Evolutionary conservation across 2,888 invertebrate species (phyloP).

Genomic region (Dexiosoma caninum): DNA sequence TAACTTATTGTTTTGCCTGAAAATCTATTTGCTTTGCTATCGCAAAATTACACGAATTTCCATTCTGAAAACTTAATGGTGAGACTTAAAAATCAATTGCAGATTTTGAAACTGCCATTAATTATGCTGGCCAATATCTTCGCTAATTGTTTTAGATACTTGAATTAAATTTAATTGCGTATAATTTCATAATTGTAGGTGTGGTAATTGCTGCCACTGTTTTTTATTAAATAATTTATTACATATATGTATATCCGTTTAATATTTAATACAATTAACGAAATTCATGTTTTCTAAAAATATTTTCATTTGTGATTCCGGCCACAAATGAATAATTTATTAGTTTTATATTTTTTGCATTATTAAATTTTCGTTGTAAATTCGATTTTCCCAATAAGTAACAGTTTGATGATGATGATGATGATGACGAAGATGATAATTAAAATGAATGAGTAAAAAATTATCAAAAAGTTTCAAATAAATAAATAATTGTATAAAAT

Average conservation of each 20-base stretch:
- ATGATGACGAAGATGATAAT: background rate
- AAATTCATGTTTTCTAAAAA: too few relatives aligned
- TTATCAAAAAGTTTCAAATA: background rate
- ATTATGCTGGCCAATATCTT: background rate
- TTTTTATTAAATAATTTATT: background rate
- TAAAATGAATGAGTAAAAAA: background rate
- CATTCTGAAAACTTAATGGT: too few relatives aligned
- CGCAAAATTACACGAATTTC: too few relatives aligned
- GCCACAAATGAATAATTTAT: too few relatives aligned
- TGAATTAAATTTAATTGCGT: background rate
- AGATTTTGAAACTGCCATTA: background rate
- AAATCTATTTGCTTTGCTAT: too few relatives aligned
- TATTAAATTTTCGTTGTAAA: background rate
- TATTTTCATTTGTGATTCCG: too few relatives aligned
- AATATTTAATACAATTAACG: background rate
- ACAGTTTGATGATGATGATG: background rate
- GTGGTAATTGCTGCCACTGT: background rate
- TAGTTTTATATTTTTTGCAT: too few relatives aligned
- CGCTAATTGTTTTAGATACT: background rate
- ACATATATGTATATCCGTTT: too few relatives aligned
- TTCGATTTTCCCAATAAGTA: slow-evolving; percentile 1
- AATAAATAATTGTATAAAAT: background rate
- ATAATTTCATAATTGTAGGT: background rate
- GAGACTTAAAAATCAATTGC: background rate
- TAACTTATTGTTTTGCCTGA: too few relatives aligned